Conservation (phyloP, 2,797 vertebrate genomes). For the Epinephelus coioides region DNA sequence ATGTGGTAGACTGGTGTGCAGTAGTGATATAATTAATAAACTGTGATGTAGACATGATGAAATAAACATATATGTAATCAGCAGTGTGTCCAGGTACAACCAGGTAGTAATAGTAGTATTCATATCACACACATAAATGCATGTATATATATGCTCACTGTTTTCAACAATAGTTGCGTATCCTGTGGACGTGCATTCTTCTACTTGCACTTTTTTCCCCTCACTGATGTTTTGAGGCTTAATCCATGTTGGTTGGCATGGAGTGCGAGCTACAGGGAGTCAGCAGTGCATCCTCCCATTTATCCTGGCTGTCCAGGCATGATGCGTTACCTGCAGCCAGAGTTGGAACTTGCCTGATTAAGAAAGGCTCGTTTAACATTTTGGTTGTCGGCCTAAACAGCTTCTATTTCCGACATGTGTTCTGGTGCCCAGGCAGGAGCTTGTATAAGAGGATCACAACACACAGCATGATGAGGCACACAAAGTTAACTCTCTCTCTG, state of each 20-base stretch:
- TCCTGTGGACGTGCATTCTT: too few relatives aligned
- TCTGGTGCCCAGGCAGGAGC: background rate
- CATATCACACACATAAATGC: too few relatives aligned
- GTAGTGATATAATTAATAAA: too few relatives aligned
- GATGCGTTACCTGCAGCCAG: conserved; percentile 8
- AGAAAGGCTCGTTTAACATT: conserved; percentile 28
- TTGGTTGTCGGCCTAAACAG: conserved; percentile 27
- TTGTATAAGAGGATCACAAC: conserved; percentile 21
- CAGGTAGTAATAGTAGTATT: too few relatives aligned
- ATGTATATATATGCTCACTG: too few relatives aligned
- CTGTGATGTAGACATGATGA: too few relatives aligned
- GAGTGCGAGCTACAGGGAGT: background rate
- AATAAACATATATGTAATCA: background rate
- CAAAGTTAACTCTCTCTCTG: background rate
- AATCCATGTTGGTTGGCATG: conserved; percentile 3
- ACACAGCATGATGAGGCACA: conserved; percentile 14
- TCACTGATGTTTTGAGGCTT: conserved; percentile 3
- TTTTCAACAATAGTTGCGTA: too few relatives aligned
- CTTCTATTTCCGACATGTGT: conserved; percentile 34
- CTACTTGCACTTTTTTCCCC: background rate
- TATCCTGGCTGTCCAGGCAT: background rate
- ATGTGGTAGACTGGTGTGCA: too few relatives aligned
- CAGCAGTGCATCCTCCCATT: background rate
- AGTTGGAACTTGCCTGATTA: conserved; percentile 22
- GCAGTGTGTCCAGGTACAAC: too few relatives aligned